Evolutionary conservation across 1,140 invertebrate species (phyloP).

Genomic region (Panonychus citri): DNA sequence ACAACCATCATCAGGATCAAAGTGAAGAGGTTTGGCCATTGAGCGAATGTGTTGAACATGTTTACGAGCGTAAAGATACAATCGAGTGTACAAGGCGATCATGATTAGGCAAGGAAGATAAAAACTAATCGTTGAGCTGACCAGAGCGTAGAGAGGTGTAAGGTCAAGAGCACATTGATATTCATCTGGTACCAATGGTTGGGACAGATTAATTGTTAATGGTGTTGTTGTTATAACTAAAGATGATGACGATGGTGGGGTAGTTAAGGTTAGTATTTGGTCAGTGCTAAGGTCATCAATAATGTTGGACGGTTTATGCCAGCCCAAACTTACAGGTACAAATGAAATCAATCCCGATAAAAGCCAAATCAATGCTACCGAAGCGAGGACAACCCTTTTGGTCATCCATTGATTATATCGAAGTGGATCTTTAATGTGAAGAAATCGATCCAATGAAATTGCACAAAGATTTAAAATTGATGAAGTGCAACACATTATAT

Average conservation of each 20-base stretch:
- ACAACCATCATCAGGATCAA: neutral
- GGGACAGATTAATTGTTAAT: neutral
- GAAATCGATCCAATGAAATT: constrained; percentile 83
- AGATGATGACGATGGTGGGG: neutral
- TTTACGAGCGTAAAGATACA: constrained; percentile 91
- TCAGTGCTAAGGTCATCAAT: neutral
- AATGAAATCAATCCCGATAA: constrained; percentile 76
- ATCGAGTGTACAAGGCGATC: constrained; percentile 53
- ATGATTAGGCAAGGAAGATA: constrained; percentile 71
- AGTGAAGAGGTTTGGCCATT: neutral
- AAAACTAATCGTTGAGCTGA: constrained; percentile 91
- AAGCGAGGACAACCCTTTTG: constrained; percentile 49
- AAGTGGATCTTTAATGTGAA: constrained; percentile 69
- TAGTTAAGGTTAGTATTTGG: constrained; percentile 3
- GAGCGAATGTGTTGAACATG: constrained; percentile 73
- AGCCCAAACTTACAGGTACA: constrained; percentile 75
- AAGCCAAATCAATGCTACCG: constrained; percentile 70
- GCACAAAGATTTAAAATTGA: constrained; percentile 95
- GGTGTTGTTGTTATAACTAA: neutral
- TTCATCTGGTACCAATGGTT: neutral
- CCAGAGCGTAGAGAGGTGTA: constrained; percentile 78
- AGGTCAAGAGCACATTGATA: constrained; percentile 68
- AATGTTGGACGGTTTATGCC: constrained; percentile 40
- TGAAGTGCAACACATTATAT: constrained; percentile 93
- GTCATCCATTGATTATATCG: constrained; percentile 84